phyloP scores from a whole-genome alignment of 2,888 invertebrate species.

The Lochmaea capreae region DNA sequence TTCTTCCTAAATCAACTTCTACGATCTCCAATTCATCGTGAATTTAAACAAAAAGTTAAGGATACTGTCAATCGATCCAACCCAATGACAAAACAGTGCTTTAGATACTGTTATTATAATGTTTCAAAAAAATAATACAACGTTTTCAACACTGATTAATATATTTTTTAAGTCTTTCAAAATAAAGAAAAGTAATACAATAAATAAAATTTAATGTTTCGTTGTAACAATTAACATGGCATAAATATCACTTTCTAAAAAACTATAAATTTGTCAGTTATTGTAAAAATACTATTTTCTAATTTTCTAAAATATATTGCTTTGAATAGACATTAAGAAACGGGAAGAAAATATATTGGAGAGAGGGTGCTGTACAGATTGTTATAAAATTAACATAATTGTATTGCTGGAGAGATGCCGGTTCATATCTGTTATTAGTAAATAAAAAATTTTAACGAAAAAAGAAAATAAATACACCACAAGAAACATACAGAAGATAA shows the following conservation, averaged over 20 bases:
- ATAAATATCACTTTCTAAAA: constrained; percentile 46
- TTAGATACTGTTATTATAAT: too few species aligned
- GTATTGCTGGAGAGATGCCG: background rate
- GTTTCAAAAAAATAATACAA: constrained; percentile 5
- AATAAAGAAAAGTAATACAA: constrained; percentile 41
- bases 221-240: constrained; percentile 48
- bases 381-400: background rate
- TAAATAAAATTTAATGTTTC: constrained; percentile 43
- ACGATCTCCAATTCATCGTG: too few species aligned
- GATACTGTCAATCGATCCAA: too few species aligned
- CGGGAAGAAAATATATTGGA: constrained; percentile 27
- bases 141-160: constrained; percentile 27
- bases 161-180: constrained; percentile 31
- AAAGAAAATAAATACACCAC: too few species aligned
- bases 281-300: constrained; percentile 53
- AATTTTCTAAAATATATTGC: constrained; percentile 57
- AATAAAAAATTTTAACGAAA: too few species aligned
- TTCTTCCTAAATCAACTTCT: too few species aligned
- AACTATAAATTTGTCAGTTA: constrained; percentile 42
- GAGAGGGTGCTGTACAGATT: background rate
- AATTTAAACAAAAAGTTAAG: too few species aligned
- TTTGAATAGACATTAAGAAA: constrained; percentile 53
- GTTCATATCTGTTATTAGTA: too few species aligned
- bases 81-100: too few species aligned
- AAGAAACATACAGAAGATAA: too few species aligned